phyloP scores from a whole-genome alignment of 2,797 vertebrate genomes.

The Ispidina picta region DNA sequence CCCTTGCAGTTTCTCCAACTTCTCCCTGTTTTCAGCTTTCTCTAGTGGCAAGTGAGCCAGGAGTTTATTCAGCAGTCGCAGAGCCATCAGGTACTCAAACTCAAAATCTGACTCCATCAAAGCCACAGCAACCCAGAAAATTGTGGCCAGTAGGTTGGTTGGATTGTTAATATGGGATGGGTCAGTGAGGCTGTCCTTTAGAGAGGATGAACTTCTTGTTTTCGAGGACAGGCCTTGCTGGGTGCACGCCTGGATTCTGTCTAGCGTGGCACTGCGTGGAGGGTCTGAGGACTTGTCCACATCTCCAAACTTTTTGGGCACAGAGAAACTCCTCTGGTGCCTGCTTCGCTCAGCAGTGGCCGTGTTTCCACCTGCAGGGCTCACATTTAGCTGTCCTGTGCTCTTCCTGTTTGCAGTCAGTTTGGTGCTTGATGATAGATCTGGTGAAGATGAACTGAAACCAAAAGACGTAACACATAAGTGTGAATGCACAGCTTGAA shows the following conservation, averaged over 20 bases:
- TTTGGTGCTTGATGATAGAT: slow-evolving; percentile 90
- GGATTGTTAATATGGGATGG: slow-evolving; percentile 94
- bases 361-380: slow-evolving; percentile 79
- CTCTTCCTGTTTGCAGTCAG: slow-evolving; percentile 93
- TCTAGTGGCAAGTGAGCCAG: slow-evolving; percentile 92
- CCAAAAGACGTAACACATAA: not conserved
- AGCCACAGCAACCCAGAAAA: slow-evolving; percentile 97
- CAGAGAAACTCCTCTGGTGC: slow-evolving; percentile 97
- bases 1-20: slow-evolving; percentile 96
- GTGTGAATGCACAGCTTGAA: not conserved
- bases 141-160: slow-evolving; percentile 91
- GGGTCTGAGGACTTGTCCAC: slow-evolving; percentile 88
- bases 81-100: slow-evolving; percentile 97
- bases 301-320: slow-evolving; percentile 97
- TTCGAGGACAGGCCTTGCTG: slow-evolving; percentile 89
- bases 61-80: slow-evolving; percentile 92
- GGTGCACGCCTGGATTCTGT: slow-evolving; percentile 96
- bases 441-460: slow-evolving; percentile 93
- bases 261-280: slow-evolving; percentile 94
- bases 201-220: slow-evolving; percentile 88
- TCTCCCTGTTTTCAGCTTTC: slow-evolving; percentile 93
- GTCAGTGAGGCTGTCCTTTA: slow-evolving; percentile 87
- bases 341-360: slow-evolving; percentile 89
- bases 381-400: slow-evolving; percentile 93
- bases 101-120: slow-evolving; percentile 99